Conservation (phyloP, 2,113 vertebrate genomes). For the Alosa alosa region DNA sequence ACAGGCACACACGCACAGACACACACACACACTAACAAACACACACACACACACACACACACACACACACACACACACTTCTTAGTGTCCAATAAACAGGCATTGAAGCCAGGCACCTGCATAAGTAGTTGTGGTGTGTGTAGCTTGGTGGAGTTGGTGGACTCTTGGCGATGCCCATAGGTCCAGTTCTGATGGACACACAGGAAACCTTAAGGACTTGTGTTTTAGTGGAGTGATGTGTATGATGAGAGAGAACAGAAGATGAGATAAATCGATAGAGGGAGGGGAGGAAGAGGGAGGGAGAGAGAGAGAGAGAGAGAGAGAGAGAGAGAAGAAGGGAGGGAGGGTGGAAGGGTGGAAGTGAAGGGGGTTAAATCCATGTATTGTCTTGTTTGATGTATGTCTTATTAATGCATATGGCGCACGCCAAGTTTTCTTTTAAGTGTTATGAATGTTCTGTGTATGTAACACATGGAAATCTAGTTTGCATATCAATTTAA, state of each 20-base stretch:
- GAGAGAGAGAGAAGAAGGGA: neutral
- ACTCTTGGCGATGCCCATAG: neutral
- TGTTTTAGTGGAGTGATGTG: neutral
- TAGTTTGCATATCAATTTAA: neutral
- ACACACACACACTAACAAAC: constrained; percentile 13
- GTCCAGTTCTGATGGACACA: no score
- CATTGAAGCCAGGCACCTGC: no score
- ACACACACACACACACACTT: neutral
- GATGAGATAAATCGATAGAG: neutral
- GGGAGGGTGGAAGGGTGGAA: neutral
- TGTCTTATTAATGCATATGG: neutral
- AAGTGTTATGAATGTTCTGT: neutral
- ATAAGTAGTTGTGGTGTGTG: no score
- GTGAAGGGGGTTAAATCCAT: neutral
- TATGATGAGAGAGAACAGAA: neutral
- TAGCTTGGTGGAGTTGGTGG: no score
- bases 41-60: neutral
- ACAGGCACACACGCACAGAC: neutral
- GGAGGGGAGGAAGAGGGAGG: neutral
- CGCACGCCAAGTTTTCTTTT: neutral
- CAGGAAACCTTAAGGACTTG: neutral
- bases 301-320: neutral
- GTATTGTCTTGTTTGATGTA: neutral
- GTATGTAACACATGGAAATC: neutral
- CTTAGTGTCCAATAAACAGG: no score